phyloP scores from a whole-genome alignment of 2,797 vertebrate genomes.

The Heteromormyrus szaboi region DNA sequence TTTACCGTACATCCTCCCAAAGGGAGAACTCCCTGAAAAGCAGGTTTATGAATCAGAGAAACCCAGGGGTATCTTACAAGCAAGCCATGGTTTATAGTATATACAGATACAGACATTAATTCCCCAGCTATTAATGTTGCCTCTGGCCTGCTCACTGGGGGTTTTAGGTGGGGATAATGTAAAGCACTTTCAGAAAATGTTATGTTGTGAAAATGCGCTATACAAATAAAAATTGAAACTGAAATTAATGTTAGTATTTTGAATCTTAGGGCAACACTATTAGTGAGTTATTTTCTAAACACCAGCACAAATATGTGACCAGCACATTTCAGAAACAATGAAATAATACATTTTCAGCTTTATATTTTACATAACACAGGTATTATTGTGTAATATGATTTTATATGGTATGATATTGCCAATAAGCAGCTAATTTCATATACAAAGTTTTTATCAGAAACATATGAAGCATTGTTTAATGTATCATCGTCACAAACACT shows the following conservation, averaged over 20 bases:
- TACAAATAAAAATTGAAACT: neutral
- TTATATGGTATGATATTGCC: neutral
- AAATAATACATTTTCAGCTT: neutral
- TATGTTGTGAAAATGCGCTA: neutral
- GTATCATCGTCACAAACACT: neutral
- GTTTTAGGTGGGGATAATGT: neutral
- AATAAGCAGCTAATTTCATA: neutral
- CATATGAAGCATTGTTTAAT: neutral
- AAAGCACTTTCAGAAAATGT: neutral
- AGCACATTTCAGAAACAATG: neutral
- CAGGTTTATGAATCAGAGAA: neutral
- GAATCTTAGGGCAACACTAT: neutral
- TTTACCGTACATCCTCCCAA: constrained; percentile 85
- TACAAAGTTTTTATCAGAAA: neutral
- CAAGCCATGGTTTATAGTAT: neutral
- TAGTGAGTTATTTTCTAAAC: neutral
- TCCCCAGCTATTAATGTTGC: neutral
- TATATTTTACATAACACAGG: neutral
- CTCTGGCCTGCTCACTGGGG: neutral
- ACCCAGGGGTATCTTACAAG: neutral
- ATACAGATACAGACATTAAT: neutral
- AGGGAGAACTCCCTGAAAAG: constrained; percentile 83
- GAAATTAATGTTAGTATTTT: neutral
- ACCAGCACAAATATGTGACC: neutral
- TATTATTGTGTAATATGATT: neutral